phyloP scores from a whole-genome alignment of 2,888 invertebrate species.

The Sicus ferrugineus region DNA sequence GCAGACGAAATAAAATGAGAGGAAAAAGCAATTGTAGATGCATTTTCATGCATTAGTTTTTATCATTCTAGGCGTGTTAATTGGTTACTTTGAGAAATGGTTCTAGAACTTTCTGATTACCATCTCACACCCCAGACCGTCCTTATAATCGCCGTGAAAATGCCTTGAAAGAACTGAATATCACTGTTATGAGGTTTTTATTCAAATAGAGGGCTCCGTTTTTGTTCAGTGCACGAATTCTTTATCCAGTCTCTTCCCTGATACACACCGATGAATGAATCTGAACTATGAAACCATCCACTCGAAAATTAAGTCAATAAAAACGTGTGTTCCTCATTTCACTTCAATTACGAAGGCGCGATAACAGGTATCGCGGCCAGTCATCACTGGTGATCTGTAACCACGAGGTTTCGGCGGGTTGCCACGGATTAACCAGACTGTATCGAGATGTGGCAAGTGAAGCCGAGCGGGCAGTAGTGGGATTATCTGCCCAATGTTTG shows the following conservation, averaged over 20 bases:
- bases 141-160: no score
- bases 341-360: constrained; percentile 41
- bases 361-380: constrained; percentile 51
- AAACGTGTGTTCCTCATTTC: constrained; percentile 48
- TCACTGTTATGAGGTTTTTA: no score
- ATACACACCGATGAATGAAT: no score
- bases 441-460: background rate
- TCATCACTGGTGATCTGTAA: background rate
- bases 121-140: no score
- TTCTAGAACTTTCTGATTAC: no score
- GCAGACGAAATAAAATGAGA: background rate
- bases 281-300: background rate
- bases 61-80: no score
- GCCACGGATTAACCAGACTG: constrained; percentile 24
- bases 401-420: constrained; percentile 13
- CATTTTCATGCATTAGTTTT: no score
- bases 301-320: constrained; percentile 44
- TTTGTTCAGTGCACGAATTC: no score
- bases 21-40: no score
- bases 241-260: background rate
- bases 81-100: no score
- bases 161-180: no score
- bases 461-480: constrained; percentile 24
- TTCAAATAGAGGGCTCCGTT: no score
- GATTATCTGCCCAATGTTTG: constrained; percentile 42